Base-by-base conservation (phyloP, 1,140 invertebrate genomes). In the Batillaria attramentaria region DNA sequence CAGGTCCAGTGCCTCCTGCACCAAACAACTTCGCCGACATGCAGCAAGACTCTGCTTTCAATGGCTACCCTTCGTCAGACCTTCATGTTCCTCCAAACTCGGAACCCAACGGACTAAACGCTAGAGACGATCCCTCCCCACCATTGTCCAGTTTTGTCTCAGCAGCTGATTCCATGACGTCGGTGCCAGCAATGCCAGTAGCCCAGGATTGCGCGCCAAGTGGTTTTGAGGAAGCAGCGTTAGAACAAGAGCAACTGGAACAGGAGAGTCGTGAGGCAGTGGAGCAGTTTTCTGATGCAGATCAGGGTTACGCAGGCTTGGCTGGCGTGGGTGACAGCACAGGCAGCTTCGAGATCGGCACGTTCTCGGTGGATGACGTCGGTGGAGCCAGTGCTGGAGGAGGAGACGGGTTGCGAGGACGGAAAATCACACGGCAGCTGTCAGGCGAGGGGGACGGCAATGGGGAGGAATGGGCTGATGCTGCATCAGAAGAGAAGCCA, bases 371-470 rank as follows among this genome's bases (percentile, higher is more conserved):
- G 1, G 33, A 75, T n/a, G 73, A 75, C n/a, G 57, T 75, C 31
- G 50, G 50, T 10, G 54, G 73, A 5, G 57, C n/a, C 33, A 31
- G 3, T 8, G 28, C 73, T 28, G 73, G 50, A 35, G 10, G 13
- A 42, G 72, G 46, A 10, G 33, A 42, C 13, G 43, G 24, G 8
- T 33, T 16, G 20, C 37, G 62, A n/a, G 73, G 73, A 62, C 39
- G 73, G n/a, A 75, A 75, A 54, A 75, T 75, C 13, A 75, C 73
- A 4, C 54, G 73, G 4, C 54, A 75, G 39, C 20, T 39, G n/a
- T 75, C 73, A 8, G 57, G 10, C 4, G 42, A 70, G 41, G 41
- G 33, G 8, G 39, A 31, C 8, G 39, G 39, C 57, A n/a, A n/a
- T n/a, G 68, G 41, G 8, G 41, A n/a, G n/a, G n/a, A n/a, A n/a